Evolutionary conservation across 35 echinoderm and acorn worm species (phyloP), one percentile per base, ranked within the genome.

Genomic region (Stichopus chloronotus): DNA sequence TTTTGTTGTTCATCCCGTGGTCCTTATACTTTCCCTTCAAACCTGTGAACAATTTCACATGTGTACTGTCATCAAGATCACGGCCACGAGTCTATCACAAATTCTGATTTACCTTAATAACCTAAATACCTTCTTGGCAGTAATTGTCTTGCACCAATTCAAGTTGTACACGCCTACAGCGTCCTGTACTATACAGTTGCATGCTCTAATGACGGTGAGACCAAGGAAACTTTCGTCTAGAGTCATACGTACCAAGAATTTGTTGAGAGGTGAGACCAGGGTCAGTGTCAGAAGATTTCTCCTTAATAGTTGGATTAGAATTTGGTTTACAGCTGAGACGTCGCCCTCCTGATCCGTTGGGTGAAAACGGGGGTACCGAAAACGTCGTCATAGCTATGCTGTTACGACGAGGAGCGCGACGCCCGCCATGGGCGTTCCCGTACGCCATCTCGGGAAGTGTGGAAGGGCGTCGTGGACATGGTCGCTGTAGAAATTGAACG

Each of bases 201-300:
- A 0, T 43, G 30, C 3, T n/a, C 3, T 43, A 43, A 43, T 43
- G 30, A 43, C 30, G 30, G 30, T 43, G 30, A 43, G 30, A 43
- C 30, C 30, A 43, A 43, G 30, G 30, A 43, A 43, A 43, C 30
- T 43, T 43, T 43, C 1, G 30, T 43, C 30, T 43, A 43, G 30
- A 43, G 0, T 43, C 30, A 43, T 81, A 54, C 78, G 5, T 83
- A 83, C 80, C 80, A 53, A 55, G 17, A 55, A 55, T 13, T n/a
- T 83, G 80, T 56, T 83, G 80, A 43, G 10, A 53, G 52, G 80
- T 83, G 25, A 83, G n/a, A 7, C 25, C 80, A 11, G 80, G 80
- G 25, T 83, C 80, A 55, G 25, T 52, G 4, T 83, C 80, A 24
- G 21, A 56, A n/a, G 30, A 17, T 55, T 83, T 83, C 13, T 52